Conservation (phyloP, 2,113 vertebrate species). For the Anolis sagrei region DNA sequence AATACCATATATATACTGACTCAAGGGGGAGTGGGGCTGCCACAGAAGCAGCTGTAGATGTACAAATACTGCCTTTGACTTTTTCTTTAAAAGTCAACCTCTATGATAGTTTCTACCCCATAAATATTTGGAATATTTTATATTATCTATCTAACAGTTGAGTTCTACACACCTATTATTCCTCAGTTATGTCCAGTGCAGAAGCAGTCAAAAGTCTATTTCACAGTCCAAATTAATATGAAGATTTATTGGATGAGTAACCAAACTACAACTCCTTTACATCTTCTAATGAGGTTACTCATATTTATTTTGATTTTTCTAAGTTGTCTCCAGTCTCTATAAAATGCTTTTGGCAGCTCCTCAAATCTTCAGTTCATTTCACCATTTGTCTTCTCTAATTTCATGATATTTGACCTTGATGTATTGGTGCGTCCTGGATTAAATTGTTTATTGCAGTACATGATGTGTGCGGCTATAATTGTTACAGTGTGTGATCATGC, state of each 20-base stretch:
- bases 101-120: not conserved
- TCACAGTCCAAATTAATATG: conserved; percentile 12
- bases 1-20: not conserved
- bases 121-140: not conserved
- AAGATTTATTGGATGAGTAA: conserved; percentile 28
- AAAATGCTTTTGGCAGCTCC: not conserved
- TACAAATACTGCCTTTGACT: not conserved
- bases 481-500: no score
- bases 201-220: conserved; percentile 1
- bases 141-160: not conserved
- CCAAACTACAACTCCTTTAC: conserved; percentile 8
- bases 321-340: not conserved
- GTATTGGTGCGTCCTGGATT: not conserved
- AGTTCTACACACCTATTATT: not conserved
- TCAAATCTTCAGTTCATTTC: not conserved
- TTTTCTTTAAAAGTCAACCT: accelerated
- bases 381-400: not conserved
- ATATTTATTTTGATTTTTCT: not conserved
- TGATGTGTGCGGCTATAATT: not conserved
- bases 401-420: not conserved
- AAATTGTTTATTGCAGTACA: not conserved
- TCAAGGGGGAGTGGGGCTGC: not conserved
- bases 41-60: not conserved
- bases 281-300: conserved; percentile 4
- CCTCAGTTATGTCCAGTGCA: not conserved